phyloP scores from a whole-genome alignment of 1,140 invertebrate genomes.

The Drosophila willistoni region DNA sequence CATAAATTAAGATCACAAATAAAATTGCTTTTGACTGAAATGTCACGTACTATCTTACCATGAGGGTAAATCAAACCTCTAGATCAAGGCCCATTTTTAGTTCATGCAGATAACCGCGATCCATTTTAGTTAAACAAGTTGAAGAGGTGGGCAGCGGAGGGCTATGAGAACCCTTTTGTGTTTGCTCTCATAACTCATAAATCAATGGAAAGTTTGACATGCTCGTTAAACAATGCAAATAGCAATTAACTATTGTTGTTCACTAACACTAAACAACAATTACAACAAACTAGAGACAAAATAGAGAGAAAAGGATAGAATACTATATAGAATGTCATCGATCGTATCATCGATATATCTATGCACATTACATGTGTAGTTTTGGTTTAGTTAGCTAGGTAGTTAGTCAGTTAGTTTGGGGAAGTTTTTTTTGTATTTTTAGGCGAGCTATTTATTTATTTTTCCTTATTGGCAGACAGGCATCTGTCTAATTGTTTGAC shows the following conservation, averaged over 20 bases:
- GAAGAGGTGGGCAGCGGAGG: background rate
- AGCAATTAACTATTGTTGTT: conserved; percentile 16
- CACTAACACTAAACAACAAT: conserved; percentile 16
- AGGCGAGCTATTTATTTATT: conserved; percentile 54
- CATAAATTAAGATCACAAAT: conserved; percentile 71
- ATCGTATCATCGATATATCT: no score
- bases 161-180: background rate
- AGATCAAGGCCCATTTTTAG: conserved; percentile 40
- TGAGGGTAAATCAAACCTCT: conserved; percentile 59
- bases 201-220: conserved; percentile 53
- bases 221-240: conserved; percentile 55
- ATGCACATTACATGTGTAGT: background rate
- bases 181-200: conserved; percentile 32
- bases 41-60: conserved; percentile 74
- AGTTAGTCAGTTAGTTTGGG: conserved; percentile 28
- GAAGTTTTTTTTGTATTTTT: conserved; percentile 48
- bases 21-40: conserved; percentile 50
- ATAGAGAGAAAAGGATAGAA: no score
- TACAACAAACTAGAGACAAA: conserved; percentile 1
- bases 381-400: no score
- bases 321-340: no score
- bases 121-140: no score
- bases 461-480: conserved; percentile 71
- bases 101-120: conserved; percentile 22
- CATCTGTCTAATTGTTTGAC: conserved; percentile 62